Evolutionary conservation across 2,888 invertebrate genomes (phyloP), one percentile per base, ranked within the genome.

Genomic region (Amiota mariae): DNA sequence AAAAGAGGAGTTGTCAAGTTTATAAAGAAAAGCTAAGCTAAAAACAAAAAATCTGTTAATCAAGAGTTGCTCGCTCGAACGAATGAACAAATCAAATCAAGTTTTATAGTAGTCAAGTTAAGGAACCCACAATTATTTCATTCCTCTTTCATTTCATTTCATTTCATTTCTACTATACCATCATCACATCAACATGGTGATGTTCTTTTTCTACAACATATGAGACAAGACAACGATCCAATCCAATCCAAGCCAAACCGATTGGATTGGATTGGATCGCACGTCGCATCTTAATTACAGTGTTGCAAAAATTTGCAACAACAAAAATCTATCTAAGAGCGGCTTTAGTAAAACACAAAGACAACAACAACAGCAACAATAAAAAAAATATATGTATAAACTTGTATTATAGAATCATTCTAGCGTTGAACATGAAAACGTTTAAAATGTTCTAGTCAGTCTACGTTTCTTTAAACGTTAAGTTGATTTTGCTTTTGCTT

Each of bases 321-420:
- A 77, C 56, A 36, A 36, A 36, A 36, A 74, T 54, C 73, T 54
- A 75, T 59, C 64, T 75, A 72, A 71, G 73, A 36, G 36, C 36
- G 36, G 36, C 36, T 36, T 36, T 54, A 74, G 54, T 49, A 54
- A 18, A 36, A 24, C 36, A 36, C 36, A 36, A 36, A 36, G 36
- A 66, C 67, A 73, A 74, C 75, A 57, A 66, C 63, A 20, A 59
- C 10, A 57, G 15, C 12, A 59, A 59, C 74, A 63, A 63, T 13
- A 63, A 63, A 8, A n/a, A n/a, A n/a, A n/a, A n/a, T n/a, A n/a
- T n/a, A n/a, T n/a, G n/a, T 20, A 64, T 77, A 83, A 85, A 85
- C 85, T 85, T 85, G 84, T 85, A 84, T 82, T 84, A 84, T 84
- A 85, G 85, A 84, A 85, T 81, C 81, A 82, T 84, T 84, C 83